Evolutionary conservation across 2,113 vertebrate species (phyloP).

Genomic region (Gila orcuttii): DNA sequence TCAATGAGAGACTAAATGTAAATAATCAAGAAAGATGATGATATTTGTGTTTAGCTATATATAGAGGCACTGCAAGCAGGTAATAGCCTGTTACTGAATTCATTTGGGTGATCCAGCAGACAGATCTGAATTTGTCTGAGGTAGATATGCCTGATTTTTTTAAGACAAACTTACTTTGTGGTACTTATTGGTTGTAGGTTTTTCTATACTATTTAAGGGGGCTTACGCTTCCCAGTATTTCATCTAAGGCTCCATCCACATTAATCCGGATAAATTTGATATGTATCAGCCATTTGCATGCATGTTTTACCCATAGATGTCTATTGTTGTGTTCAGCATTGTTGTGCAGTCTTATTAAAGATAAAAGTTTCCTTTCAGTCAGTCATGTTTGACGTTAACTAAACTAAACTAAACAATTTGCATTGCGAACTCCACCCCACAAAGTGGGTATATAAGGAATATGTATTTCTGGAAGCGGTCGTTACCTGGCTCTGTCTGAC

Average conservation of each 20-base stretch:
- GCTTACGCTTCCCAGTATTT: background rate
- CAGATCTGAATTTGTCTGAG: background rate
- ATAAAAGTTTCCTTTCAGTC: background rate
- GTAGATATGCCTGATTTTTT: background rate
- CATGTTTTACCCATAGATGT: background rate
- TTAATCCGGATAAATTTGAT: background rate
- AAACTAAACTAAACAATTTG: too few species aligned
- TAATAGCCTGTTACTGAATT: background rate
- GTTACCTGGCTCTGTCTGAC: too few species aligned
- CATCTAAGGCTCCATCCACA: background rate
- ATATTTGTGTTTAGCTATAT: background rate
- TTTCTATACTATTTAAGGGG: background rate
- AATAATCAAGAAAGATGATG: background rate
- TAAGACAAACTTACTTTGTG: background rate
- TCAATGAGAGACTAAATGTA: background rate
- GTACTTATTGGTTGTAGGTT: background rate
- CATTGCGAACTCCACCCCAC: too few species aligned
- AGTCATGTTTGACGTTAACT: too few species aligned
- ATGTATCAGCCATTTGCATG: background rate
- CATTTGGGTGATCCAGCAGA: background rate
- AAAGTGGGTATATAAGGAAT: too few species aligned
- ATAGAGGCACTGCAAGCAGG: background rate
- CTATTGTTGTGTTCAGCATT: background rate
- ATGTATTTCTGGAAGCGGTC: too few species aligned
- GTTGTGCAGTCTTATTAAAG: background rate